Evolutionary conservation across 2,888 invertebrate genomes (phyloP).

Genomic region (Zaprionus lineosus): DNA sequence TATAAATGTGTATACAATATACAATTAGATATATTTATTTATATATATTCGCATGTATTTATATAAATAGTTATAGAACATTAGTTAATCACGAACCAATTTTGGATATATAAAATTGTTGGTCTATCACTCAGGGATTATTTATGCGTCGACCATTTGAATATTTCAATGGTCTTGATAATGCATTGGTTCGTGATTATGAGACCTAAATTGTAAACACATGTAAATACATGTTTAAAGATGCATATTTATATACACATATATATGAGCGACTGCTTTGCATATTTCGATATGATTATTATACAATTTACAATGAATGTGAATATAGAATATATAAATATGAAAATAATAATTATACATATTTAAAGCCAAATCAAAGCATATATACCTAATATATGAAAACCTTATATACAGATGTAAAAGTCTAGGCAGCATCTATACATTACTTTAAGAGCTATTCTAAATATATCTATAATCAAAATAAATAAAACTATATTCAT

Average conservation of each 20-base stretch:
- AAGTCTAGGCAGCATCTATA: conserved; percentile 5
- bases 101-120: conserved; percentile 9
- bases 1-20: conserved; percentile 37
- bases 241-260: conserved; percentile 19
- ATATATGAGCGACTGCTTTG: conserved; percentile 3
- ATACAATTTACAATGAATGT: not conserved
- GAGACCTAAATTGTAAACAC: conserved; percentile 25
- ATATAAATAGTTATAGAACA: conserved; percentile 16
- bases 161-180: conserved; percentile 6
- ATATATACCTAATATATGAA: conserved; percentile 1
- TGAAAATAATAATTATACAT: too few relatives aligned
- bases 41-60: conserved; percentile 27
- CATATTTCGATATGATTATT: not conserved
- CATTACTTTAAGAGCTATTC: too few relatives aligned
- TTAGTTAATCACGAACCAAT: conserved; percentile 44
- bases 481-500: too few relatives aligned
- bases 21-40: conserved; percentile 7
- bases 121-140: conserved; percentile 51
- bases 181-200: conserved; percentile 39
- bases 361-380: too few relatives aligned
- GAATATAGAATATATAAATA: too few relatives aligned
- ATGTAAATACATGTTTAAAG: too few relatives aligned
- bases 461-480: conserved; percentile 13
- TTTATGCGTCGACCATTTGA: conserved; percentile 24
- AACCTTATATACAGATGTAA: conserved; percentile 17